Base-by-base conservation (phyloP, 1,140 invertebrate genomes). In the Batillaria attramentaria region DNA sequence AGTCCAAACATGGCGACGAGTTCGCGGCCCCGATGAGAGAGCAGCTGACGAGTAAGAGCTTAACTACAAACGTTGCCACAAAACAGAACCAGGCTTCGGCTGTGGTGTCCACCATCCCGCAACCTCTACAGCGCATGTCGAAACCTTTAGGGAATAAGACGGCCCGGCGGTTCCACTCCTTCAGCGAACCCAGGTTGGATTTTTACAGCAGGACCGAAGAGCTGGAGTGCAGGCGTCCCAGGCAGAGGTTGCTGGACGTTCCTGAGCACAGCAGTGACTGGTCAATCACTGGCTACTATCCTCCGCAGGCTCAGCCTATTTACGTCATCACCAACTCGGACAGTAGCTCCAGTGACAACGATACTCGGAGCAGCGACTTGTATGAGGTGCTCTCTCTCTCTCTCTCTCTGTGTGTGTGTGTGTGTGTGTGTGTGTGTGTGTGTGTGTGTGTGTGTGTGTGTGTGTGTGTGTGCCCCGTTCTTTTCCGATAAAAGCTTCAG, bases 171-270 rank as follows among this genome's bases (percentile, higher is more conserved):
- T 57, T 37, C 24, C 35, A 28, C 39, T 75, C 73, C 3, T 42
- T 8, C 37, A 75, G 73, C 24, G 73, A 75, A 16, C 73, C 73
- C 0, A 60, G 42, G 31, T 39, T 75, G 41, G 57, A 62, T 18
- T 42, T 60, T 8, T 62, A 42, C 37, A 42, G 57, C 33, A 2
- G 73, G 42, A 75, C 54, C 0, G 28, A 57, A 41, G 35, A 24
- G 13, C 43, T 62, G 5, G 37, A 41, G 5, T 33, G 39, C 28
- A 50, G 35, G n/a, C 2, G 39, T 10, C 10, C 16, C 16, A 33
- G 2, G 41, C 41, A 37, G 13, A 4, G 31, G 31, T n/a, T 28
- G 54, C 42, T 54, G 6, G 33, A 74, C 8, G 4, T 31, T 16
- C 54, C 50, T 24, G 54, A 75, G 37, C 60, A 24, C 39, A 62